phyloP scores from a whole-genome alignment of 2,888 invertebrate genomes.

The Xanthia togata region DNA sequence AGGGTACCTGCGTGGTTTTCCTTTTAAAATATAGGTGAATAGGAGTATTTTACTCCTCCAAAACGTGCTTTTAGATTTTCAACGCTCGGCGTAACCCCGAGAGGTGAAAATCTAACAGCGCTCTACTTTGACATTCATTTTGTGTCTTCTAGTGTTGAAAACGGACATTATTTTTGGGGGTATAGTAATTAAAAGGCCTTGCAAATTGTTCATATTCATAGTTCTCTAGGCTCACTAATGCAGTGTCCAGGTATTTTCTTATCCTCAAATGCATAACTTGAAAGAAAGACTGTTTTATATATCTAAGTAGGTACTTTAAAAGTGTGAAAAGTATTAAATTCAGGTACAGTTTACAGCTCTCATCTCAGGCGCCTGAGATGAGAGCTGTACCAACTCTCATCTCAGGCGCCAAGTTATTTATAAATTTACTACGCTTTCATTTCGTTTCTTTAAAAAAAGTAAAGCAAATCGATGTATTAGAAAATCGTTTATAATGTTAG shows the following conservation, averaged over 20 bases:
- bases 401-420: neutral
- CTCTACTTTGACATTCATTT: neutral
- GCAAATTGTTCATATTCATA: neutral
- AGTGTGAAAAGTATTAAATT: neutral
- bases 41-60: neutral
- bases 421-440: slow-evolving; percentile 26
- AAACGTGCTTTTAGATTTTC: neutral
- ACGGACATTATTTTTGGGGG: neutral
- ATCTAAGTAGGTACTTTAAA: neutral
- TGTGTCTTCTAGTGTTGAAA: neutral
- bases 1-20: neutral
- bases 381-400: too few species aligned
- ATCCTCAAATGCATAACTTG: neutral
- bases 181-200: neutral
- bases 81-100: neutral
- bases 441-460: slow-evolving; percentile 3
- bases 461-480: slow-evolving; percentile 17
- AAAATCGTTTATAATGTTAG: neutral
- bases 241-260: neutral
- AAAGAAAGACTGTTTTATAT: neutral
- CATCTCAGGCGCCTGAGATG: neutral
- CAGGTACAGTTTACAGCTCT: neutral
- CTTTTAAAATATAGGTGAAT: neutral
- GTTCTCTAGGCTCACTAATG: neutral
- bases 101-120: neutral